Base-by-base conservation (phyloP, 1,140 invertebrate genomes). In the Copidosoma floridanum region DNA sequence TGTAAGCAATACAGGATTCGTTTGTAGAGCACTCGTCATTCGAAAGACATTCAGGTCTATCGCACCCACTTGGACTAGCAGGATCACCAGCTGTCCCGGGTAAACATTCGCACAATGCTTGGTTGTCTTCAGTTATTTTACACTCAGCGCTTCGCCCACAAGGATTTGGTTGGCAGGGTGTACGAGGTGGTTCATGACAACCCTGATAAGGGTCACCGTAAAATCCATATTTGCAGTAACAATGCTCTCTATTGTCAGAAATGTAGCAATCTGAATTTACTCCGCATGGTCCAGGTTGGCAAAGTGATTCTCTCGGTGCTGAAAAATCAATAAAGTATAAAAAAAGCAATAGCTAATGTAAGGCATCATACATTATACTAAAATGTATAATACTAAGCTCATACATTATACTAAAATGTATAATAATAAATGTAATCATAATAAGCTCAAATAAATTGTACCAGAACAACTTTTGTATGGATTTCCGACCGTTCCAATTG, bases 51-150 rank as follows among this genome's bases (percentile, higher is more conserved):
- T 92, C 89, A 53, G 86, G 85, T 16, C 87, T 85, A 68, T 86
- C 84, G 74, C 90, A 90, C 41, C 90, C 88, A 55, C 82, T 72
- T 24, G 84, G 61, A 65, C 86, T 87, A 51, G 83, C 85, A 24
- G 92, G 89, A 80, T 94, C 89, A 26, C 92, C 91, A 41, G 87
- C 86, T 50, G 87, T 86, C 43, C 90, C 90, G 57, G 85, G 84
- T 8, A 84, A 81, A 72, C 93, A 95, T 24, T 84, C 78, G 67
- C 93, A 95, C 16, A 87, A 73, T 1, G 85, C 84, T 73, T 86
- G 81, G n/a, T 88, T 86, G 65, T 86, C 81, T 11, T 77, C 75
- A 32, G 86, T 84, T n/a, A 86, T 73, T 57, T 84, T 82, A 71
- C 91, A 93, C 48, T 86, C 73, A 3, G 90, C 87, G 73, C 88